Conservation (phyloP, 2,797 vertebrate species). For the Lepilemur ruficaudatus region DNA sequence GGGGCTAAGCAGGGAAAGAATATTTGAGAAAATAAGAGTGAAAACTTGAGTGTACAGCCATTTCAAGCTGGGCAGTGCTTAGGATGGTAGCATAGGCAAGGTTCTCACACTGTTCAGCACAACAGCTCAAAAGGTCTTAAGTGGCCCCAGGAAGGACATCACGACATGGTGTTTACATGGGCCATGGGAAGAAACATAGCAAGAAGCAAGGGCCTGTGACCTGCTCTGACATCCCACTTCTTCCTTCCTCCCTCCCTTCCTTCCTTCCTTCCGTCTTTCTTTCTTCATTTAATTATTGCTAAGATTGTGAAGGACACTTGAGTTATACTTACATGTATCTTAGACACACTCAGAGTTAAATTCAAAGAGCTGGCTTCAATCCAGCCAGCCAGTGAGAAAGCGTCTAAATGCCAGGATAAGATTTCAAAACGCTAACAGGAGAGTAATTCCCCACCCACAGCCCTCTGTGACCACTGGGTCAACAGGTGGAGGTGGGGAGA, state of each 20-base stretch:
- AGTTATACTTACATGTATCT: not conserved
- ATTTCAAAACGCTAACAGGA: not conserved
- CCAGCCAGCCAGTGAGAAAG: not conserved
- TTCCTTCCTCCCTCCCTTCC: not conserved
- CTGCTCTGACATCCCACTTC: not conserved
- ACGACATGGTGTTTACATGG: not conserved
- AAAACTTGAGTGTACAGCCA: not conserved
- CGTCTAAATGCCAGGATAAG: not conserved
- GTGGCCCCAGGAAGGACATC: not conserved
- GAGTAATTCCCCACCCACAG: not conserved
- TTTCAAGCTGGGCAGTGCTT: not conserved
- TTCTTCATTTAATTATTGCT: not conserved
- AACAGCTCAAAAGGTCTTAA: not conserved
- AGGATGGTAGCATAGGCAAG: accelerated
- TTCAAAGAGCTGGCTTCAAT: not conserved
- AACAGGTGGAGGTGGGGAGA: not conserved
- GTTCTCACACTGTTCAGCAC: not conserved
- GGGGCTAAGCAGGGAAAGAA: not conserved
- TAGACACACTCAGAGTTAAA: not conserved
- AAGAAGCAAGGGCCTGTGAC: not conserved
- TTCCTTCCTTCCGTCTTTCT: not conserved
- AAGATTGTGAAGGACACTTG: not conserved
- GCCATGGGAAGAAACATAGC: no score
- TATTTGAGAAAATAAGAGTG: not conserved
- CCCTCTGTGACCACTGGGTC: not conserved